These are phyloP conservation scores for Schizotus pectinicornis DNA, from an alignment of 2,888 invertebrate species.

Conservation along the genomic window DNA sequence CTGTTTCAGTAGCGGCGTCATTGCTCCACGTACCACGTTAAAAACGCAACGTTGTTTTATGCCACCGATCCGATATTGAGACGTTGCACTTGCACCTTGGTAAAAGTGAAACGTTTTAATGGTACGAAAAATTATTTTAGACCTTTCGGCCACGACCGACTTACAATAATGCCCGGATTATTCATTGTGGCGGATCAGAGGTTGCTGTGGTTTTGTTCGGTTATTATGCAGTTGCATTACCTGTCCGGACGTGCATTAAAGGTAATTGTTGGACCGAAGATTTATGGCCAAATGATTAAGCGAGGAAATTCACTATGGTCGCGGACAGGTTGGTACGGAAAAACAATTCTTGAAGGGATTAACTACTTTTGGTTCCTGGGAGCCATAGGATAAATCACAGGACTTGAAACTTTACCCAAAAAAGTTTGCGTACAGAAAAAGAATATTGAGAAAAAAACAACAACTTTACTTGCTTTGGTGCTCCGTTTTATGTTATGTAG, in stretches of 20 bases:
- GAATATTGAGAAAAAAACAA: too few species aligned
- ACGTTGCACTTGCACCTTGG: conserved; percentile 1
- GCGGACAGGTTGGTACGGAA: too few species aligned
- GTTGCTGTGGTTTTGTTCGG: conserved; percentile 19
- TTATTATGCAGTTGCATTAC: conserved; percentile 25
- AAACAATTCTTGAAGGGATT: too few species aligned
- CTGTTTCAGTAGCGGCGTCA: conserved; percentile 18
- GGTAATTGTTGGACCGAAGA: conserved; percentile 19
- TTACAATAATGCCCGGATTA: conserved; percentile 16
- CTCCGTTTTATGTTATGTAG: too few species aligned
- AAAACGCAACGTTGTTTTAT: neutral
- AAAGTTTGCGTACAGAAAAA: too few species aligned
- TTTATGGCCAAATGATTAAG: conserved; percentile 13
- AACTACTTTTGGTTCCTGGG: too few species aligned
- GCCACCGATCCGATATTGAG: conserved; percentile 5
- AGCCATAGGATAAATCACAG: too few species aligned
- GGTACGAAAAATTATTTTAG: conserved; percentile 17
- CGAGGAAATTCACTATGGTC: too few species aligned
- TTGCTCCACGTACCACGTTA: conserved; percentile 5
- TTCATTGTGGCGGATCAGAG: conserved; percentile 24
- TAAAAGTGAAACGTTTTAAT: neutral
- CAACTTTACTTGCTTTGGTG: too few species aligned
- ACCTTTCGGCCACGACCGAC: conserved; percentile 11
- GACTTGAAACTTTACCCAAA: too few species aligned
- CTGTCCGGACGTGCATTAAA: conserved; percentile 19